Evolutionary conservation across 2,113 vertebrate genomes (phyloP).

Genomic region (Heterocephalus glaber): DNA sequence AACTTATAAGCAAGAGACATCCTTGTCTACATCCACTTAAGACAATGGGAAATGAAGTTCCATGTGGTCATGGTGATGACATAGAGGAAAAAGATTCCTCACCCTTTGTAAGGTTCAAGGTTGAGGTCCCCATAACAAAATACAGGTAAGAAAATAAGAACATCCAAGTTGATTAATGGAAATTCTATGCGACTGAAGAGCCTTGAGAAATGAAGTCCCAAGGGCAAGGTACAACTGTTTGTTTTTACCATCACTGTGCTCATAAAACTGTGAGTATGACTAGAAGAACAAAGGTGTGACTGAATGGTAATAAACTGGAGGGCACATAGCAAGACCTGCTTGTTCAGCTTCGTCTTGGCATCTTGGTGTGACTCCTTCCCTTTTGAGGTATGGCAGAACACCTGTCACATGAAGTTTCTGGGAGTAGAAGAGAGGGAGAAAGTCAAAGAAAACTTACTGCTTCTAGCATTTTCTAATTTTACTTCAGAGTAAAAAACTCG

Average conservation of each 20-base stretch:
- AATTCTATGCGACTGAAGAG: neutral
- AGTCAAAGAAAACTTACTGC: neutral
- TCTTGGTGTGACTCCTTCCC: neutral
- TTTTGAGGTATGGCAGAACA: neutral
- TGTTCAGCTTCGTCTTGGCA: neutral
- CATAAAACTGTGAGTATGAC: neutral
- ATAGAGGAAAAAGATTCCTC: neutral
- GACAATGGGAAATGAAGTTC: neutral
- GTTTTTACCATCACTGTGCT: neutral
- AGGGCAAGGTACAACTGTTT: neutral
- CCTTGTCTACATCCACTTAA: neutral
- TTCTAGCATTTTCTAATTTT: neutral
- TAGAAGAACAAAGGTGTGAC: neutral
- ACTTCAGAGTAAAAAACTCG: neutral
- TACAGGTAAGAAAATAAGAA: neutral
- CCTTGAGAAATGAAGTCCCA: neutral
- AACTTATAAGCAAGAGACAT: neutral
- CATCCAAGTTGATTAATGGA: neutral
- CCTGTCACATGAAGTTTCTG: neutral
- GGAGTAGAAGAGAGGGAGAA: neutral
- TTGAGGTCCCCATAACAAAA: neutral
- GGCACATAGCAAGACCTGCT: neutral
- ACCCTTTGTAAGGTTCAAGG: neutral
- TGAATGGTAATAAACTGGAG: neutral
- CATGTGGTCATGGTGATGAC: neutral